Base-by-base conservation (phyloP, 2,888 invertebrate genomes). In the Parelbella ahira region DNA sequence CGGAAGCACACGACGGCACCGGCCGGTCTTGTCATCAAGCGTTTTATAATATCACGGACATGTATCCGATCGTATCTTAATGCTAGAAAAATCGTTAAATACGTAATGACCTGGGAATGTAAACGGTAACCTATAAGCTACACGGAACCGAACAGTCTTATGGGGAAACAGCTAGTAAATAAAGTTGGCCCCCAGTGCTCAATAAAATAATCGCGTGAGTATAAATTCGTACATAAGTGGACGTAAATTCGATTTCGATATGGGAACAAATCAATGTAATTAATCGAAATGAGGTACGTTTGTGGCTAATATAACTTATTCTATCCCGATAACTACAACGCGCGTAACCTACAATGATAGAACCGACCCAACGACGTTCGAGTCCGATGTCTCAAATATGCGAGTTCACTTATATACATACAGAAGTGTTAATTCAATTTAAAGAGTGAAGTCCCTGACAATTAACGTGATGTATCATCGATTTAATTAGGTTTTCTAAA, bases 121-220 rank as follows among this genome's bases (percentile, higher is more conserved):
- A n/a, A 21, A 27, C n/a, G 13, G 12, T 13, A 33, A 41, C 32
- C 33, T 41, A 27, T 33, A 33, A 41, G 4, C 32, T 41, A 41
- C 39, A 27, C 9, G 25, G 33, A 41, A 33, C 27, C 2, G 32
- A 39, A 30, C 37, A 27, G 20, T 24, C 10, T 41, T 13, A 20
- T 20, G 13, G 34, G 37, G 39, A 41, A 25, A 38, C 29, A 25
- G 32, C 30, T 24, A 42, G 32, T 41, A 49, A 53, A 50, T 45
- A 18, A 51, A 50, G 37, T 53, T 53, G 53, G 53, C 51, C 53
- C n/a, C 51, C 50, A 48, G 46, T 49, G 44, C 24, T 46, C 48
- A 38, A 47, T n/a, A 53, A 49, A 37, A 33, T 12, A 48, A 51
- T 21, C 34, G 30, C 33, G 27, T 29, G 47, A 29, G 24, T 27